Conservation (phyloP, 2,888 invertebrate genomes). For the Eilema griseolum region DNA sequence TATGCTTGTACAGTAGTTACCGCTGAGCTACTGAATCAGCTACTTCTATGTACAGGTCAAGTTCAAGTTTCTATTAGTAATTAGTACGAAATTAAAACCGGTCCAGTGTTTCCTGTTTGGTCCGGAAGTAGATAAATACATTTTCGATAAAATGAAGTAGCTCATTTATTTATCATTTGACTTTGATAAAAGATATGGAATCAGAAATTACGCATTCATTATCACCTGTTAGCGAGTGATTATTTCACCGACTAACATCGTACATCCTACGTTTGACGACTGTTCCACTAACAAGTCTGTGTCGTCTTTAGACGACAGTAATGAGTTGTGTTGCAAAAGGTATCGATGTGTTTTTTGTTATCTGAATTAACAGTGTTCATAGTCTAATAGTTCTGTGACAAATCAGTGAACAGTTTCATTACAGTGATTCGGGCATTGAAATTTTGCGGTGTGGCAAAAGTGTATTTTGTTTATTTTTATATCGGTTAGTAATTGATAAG, state of each 20-base stretch:
- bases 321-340: conserved; percentile 58
- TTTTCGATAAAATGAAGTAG: neutral
- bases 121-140: neutral
- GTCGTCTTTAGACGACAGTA: conserved; percentile 60
- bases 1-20: neutral
- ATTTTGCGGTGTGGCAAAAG: conserved; percentile 19
- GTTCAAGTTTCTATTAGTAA: neutral
- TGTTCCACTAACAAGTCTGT: conserved; percentile 45
- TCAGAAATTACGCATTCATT: conserved; percentile 53
- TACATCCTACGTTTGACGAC: conserved; percentile 37
- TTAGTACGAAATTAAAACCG: neutral
- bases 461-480: neutral
- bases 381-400: conserved; percentile 55
- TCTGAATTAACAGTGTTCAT: conserved; percentile 53
- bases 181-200: conserved; percentile 41
- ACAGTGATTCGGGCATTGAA: conserved; percentile 16
- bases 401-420: conserved; percentile 42
- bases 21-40: neutral
- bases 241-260: conserved; percentile 45
- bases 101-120: neutral
- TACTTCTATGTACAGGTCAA: neutral
- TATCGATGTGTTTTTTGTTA: conserved; percentile 47
- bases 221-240: conserved; percentile 54
- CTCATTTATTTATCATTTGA: conserved; percentile 5
- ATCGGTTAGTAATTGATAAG: neutral